Evolutionary conservation across 2,888 invertebrate genomes (phyloP).

Genomic region (Furcula furcula): DNA sequence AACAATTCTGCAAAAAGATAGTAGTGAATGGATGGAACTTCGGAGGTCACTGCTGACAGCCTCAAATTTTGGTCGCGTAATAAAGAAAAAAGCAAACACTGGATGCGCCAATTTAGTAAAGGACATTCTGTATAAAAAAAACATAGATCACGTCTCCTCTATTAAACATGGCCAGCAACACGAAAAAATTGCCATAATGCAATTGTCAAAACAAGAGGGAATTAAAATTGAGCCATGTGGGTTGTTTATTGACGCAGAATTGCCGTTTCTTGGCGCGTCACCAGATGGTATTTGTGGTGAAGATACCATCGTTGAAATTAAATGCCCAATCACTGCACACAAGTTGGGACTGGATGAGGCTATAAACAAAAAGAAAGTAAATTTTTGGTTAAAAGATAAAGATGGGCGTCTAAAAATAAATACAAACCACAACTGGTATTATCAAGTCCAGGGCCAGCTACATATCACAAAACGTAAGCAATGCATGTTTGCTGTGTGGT

Average conservation of each 20-base stretch:
- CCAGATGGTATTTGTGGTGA: constrained; percentile 17
- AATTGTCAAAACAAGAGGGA: constrained; percentile 8
- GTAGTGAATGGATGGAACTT: constrained; percentile 1
- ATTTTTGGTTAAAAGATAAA: constrained; percentile 2
- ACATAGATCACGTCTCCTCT: background rate
- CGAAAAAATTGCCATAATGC: constrained; percentile 4
- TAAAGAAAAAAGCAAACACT: background rate
- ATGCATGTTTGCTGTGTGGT: constrained; percentile 13
- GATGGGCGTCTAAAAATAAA: constrained; percentile 1
- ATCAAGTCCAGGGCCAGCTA: constrained; percentile 12
- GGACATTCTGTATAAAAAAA: background rate
- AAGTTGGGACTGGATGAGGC: constrained; percentile 2
- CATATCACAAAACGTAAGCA: constrained; percentile 6
- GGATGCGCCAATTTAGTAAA: background rate
- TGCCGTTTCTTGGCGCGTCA: constrained; percentile 16
- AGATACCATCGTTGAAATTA: constrained; percentile 20
- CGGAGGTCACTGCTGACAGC: constrained; percentile 1
- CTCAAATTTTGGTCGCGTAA: constrained; percentile 1
- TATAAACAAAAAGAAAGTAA: constrained; percentile 1
- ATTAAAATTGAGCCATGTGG: constrained; percentile 16
- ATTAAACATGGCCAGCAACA: constrained; percentile 16
- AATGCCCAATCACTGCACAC: constrained; percentile 13
- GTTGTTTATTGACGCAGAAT: constrained; percentile 19
- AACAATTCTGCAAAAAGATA: background rate
- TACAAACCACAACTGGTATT: constrained; percentile 10